Evolutionary conservation across 2,888 invertebrate genomes (phyloP).

Genomic region (Lochmaea capreae): DNA sequence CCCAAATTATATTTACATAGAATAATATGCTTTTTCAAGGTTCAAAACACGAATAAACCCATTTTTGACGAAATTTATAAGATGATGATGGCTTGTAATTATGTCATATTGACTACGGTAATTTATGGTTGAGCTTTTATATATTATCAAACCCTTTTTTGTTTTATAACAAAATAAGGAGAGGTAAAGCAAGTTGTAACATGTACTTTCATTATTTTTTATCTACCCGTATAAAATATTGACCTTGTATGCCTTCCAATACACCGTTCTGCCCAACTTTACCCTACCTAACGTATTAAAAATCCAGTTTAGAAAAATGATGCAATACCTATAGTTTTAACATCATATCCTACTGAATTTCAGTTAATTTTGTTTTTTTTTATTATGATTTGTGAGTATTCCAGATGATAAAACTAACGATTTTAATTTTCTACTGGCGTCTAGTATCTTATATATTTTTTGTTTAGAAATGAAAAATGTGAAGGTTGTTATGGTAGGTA

Average conservation of each 20-base stretch:
- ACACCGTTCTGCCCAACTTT: constrained; percentile 16
- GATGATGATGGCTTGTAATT: too few relatives aligned
- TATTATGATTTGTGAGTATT: constrained; percentile 10
- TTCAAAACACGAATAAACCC: too few relatives aligned
- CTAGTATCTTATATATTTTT: neutral
- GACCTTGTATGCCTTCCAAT: neutral
- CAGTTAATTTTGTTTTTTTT: constrained; percentile 19
- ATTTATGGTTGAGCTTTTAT: too few relatives aligned
- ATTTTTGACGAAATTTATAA: too few relatives aligned
- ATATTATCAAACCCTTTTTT: too few relatives aligned
- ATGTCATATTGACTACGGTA: too few relatives aligned
- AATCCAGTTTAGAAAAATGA: constrained; percentile 33
- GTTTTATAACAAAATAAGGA: too few relatives aligned
- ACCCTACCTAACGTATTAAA: constrained; percentile 23
- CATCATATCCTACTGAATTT: constrained; percentile 32
- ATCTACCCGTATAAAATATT: neutral
- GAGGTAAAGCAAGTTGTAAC: too few relatives aligned
- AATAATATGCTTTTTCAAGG: too few relatives aligned
- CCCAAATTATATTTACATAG: too few relatives aligned
- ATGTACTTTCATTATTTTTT: neutral
- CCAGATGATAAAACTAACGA: neutral
- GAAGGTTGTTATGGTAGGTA: neutral
- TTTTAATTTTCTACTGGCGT: neutral
- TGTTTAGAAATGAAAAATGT: neutral
- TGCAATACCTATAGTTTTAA: constrained; percentile 31